A percentile compares a stretch with the other conserved stretches of the same genome.
These are phyloP conservation scores for Beris chalybata DNA, from an alignment of 2,888 invertebrate genomes.

Conservation along the genomic window DNA sequence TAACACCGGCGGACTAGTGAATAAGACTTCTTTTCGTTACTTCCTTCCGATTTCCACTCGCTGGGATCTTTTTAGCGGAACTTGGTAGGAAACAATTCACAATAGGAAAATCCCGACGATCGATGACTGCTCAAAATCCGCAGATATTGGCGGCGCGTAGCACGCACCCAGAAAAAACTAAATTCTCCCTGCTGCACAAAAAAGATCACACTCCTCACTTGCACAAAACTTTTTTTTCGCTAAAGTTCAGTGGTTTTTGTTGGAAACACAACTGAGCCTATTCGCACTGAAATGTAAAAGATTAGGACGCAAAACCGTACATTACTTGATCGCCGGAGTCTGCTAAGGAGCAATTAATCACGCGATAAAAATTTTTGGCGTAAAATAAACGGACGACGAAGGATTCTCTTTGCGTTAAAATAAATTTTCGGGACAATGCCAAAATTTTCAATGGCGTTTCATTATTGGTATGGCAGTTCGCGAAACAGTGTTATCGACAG, in stretches of 20 bases:
- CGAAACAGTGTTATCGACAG: constrained; percentile 16
- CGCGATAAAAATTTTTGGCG: not conserved
- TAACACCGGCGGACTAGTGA: too few species aligned
- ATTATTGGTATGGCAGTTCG: constrained; percentile 20
- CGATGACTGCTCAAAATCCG: too few species aligned
- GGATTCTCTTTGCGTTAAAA: not conserved
- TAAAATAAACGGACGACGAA: not conserved
- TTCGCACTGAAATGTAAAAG: not conserved
- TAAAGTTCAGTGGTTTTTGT: constrained; percentile 26
- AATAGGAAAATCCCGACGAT: too few species aligned
- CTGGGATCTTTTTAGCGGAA: too few species aligned
- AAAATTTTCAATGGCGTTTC: constrained; percentile 37
- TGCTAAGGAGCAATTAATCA: not conserved
- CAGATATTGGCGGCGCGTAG: not conserved
- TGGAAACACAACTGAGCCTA: constrained; percentile 13
- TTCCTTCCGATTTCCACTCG: too few species aligned
- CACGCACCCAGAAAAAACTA: constrained; percentile 6
- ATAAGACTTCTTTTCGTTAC: too few species aligned
- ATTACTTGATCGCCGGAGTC: not conserved
- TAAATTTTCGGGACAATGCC: constrained; percentile 38
- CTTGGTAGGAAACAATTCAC: too few species aligned
- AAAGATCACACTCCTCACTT: too few species aligned
- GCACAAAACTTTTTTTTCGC: too few species aligned
- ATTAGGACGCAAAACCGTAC: not conserved
- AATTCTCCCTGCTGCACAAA: constrained; percentile 3